phyloP scores from a whole-genome alignment of 2,113 vertebrate genomes.

The Corydoras maculifer region DNA sequence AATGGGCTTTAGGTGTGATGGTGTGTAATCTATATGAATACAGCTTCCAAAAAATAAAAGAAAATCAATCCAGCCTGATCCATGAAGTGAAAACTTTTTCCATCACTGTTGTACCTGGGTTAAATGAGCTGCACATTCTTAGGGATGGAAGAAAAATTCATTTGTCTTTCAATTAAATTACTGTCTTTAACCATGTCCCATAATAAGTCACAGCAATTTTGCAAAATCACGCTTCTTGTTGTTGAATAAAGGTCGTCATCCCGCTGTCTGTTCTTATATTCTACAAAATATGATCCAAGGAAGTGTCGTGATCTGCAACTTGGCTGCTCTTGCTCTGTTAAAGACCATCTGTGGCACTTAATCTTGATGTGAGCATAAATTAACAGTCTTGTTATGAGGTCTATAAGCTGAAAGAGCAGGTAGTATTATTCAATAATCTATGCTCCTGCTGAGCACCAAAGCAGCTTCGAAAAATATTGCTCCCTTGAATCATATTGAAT shows the following conservation, averaged over 20 bases:
- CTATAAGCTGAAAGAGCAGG: slow-evolving; percentile 13
- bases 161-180: too few species aligned
- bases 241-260: too few species aligned
- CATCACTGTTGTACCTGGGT: background rate
- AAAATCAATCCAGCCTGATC: too few species aligned
- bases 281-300: background rate
- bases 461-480: background rate
- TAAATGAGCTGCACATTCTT: background rate
- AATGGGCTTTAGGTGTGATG: slow-evolving; percentile 9
- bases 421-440: slow-evolving; percentile 17
- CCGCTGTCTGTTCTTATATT: too few species aligned
- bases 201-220: background rate
- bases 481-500: background rate
- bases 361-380: slow-evolving; percentile 24
- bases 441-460: background rate
- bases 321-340: slow-evolving; percentile 17
- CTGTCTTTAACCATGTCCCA: background rate
- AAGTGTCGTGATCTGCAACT: background rate
- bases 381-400: slow-evolving; percentile 15
- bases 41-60: background rate
- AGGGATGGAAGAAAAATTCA: too few species aligned
- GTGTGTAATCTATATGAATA: background rate
- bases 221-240: too few species aligned
- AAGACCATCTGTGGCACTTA: slow-evolving; percentile 12
- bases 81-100: too few species aligned